A percentile compares a stretch with the other conserved stretches of the same genome.
Conservation (phyloP, 2,113 vertebrate species). For the Pachycephala philippinensis region DNA sequence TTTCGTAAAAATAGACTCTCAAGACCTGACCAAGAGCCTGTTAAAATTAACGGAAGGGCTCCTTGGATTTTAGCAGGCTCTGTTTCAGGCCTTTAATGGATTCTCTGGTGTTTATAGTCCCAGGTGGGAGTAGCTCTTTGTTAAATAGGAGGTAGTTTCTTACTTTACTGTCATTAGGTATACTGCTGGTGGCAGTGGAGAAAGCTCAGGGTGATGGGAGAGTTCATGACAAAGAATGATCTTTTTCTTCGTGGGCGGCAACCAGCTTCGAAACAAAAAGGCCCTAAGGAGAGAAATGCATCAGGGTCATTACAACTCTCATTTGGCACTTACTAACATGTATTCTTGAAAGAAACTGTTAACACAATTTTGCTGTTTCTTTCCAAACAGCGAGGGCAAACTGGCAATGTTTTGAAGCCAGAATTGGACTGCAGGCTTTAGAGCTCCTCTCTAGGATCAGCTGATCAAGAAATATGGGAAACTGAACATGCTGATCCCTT, state of each 20-base stretch:
- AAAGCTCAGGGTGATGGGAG: neutral
- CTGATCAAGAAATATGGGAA: neutral
- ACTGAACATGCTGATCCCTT: neutral
- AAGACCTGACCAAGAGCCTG: neutral
- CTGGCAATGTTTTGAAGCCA: neutral
- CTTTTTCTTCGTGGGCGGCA: neutral
- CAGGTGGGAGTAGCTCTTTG: neutral
- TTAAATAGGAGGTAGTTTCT: neutral
- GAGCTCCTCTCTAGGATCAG: neutral
- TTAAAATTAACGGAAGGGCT: neutral
- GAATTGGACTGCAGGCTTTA: neutral
- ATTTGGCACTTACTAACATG: slow-evolving; percentile 38
- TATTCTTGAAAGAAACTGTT: slow-evolving; percentile 56
- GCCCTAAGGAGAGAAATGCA: slow-evolving; percentile 17
- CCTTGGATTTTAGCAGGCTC: neutral
- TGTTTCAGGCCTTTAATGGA: neutral
- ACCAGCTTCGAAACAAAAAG: slow-evolving; percentile 44
- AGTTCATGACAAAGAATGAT: neutral
- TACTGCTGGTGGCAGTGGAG: neutral
- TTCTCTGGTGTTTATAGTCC: neutral
- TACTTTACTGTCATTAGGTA: neutral
- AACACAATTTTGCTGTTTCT: slow-evolving; percentile 42
- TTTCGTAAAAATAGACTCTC: neutral
- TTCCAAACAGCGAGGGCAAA: slow-evolving; percentile 12
- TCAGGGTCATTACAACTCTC: slow-evolving; percentile 55